Percentiles rank a stretch among this genome's conserved stretches.
These are phyloP conservation scores for Otolemur crassicaudatus DNA, from an alignment of 2,797 vertebrate species.

Conservation along the genomic window DNA sequence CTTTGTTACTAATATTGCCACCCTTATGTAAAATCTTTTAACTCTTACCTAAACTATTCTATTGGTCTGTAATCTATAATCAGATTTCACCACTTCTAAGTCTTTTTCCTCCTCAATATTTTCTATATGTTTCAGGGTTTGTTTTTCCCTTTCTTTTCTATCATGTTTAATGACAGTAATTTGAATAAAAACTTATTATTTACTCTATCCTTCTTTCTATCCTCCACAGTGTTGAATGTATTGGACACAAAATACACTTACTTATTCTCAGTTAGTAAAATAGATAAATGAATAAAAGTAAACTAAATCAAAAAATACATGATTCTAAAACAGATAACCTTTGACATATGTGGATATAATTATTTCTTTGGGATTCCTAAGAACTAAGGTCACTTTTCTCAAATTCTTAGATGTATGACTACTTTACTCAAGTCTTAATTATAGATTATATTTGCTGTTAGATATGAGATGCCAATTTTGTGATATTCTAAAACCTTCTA, in stretches of 20 bases:
- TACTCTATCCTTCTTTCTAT: background rate
- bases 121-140: background rate
- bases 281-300: background rate
- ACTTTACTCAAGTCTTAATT: conserved; percentile 3
- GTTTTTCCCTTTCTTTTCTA: background rate
- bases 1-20: background rate
- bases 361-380: background rate
- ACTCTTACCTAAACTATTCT: background rate
- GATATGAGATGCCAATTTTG: background rate
- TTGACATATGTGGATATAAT: background rate
- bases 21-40: background rate
- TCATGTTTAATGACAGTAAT: background rate
- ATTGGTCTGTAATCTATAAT: background rate
- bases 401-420: background rate
- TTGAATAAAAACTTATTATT: background rate
- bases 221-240: background rate
- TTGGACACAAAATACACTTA: background rate
- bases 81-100: background rate
- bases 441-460: background rate
- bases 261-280: background rate
- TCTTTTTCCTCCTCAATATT: background rate
- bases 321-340: background rate
- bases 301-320: background rate
- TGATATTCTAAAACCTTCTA: background rate
- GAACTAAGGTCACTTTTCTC: background rate